Evolutionary conservation across 2,888 invertebrate species (phyloP).

Genomic region (Listrodromus nycthemerus): DNA sequence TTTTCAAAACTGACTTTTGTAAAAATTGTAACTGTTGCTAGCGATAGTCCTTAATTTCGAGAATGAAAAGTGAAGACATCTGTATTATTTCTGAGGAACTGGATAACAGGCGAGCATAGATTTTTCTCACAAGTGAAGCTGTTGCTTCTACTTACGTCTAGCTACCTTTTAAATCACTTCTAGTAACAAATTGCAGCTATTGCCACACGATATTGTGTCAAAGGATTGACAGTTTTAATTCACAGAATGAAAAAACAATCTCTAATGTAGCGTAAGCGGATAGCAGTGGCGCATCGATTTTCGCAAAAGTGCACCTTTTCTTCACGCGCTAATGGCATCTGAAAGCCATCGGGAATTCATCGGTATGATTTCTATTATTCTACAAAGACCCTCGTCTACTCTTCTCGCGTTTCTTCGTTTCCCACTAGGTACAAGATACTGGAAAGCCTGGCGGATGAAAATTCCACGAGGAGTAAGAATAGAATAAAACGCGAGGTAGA

Average conservation of each 20-base stretch:
- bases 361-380: conserved; percentile 54
- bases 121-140: conserved; percentile 18
- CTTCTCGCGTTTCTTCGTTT: neutral
- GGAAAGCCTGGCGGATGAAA: conserved; percentile 43
- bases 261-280: neutral
- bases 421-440: neutral
- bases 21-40: neutral
- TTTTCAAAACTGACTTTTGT: neutral
- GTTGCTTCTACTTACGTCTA: too few relatives aligned
- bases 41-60: too few relatives aligned
- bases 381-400: conserved; percentile 1
- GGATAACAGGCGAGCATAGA: conserved; percentile 19
- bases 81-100: neutral
- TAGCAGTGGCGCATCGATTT: conserved; percentile 29
- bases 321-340: conserved; percentile 31
- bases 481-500: conserved; percentile 17
- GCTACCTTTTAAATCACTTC: too few relatives aligned
- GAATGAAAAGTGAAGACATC: neutral
- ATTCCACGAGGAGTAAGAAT: conserved; percentile 53
- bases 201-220: too few relatives aligned
- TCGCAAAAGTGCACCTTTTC: conserved; percentile 5
- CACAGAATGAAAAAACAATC: neutral
- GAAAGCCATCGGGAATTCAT: conserved; percentile 43
- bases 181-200: too few relatives aligned
- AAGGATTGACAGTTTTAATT: neutral